phyloP scores from a whole-genome alignment of 1,140 invertebrate species.

The Drosophila lacertosa region DNA sequence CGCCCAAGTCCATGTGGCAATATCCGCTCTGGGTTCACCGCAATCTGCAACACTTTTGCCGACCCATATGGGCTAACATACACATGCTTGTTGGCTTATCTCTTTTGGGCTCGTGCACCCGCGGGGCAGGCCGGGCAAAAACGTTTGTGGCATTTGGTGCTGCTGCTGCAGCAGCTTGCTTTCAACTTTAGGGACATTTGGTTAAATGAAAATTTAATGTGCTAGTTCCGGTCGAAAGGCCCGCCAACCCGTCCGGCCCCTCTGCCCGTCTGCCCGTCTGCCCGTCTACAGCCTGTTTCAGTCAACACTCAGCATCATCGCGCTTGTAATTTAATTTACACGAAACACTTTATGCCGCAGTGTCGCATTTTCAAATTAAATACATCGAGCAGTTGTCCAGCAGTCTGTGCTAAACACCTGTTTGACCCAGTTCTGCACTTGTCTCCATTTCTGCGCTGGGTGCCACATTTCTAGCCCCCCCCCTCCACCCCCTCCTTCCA shows the following conservation, averaged over 20 bases:
- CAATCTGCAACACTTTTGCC: conserved; percentile 29
- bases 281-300: not conserved
- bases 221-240: conserved; percentile 29
- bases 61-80: conserved; percentile 15
- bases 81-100: conserved; percentile 28
- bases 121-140: conserved; percentile 2
- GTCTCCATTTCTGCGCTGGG: not conserved
- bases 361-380: conserved; percentile 58
- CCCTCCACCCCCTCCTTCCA: conserved; percentile 1
- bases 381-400: conserved; percentile 39
- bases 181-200: conserved; percentile 49
- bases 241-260: too few species aligned
- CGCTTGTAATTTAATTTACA: conserved; percentile 55
- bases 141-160: conserved; percentile 23
- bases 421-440: conserved; percentile 18
- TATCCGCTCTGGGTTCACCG: conserved; percentile 8
- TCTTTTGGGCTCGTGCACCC: conserved; percentile 18
- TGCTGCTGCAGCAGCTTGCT: conserved; percentile 21
- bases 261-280: too few species aligned
- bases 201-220: conserved; percentile 55
- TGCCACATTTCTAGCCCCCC: conserved; percentile 17
- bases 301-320: conserved; percentile 24
- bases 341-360: conserved; percentile 37
- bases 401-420: conserved; percentile 23
- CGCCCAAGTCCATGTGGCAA: not conserved